A percentile compares a stretch with the other conserved stretches of the same genome.
Evolutionary conservation across 2,888 invertebrate species (phyloP).

Genomic region (Scrobipalpa costella): DNA sequence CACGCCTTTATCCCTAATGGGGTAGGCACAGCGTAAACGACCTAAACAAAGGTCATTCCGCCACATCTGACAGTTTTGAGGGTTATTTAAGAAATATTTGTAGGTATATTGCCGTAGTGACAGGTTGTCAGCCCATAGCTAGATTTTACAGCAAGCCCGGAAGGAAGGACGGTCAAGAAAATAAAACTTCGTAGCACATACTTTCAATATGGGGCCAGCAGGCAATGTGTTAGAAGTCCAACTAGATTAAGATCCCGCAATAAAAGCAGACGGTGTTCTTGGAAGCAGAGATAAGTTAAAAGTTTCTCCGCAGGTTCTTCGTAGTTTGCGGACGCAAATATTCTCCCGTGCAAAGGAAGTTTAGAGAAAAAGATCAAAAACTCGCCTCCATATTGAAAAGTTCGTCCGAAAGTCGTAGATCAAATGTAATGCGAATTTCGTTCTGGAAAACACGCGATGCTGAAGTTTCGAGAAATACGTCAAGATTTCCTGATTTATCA

Average conservation of each 20-base stretch:
- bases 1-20: too few species aligned
- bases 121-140: too few species aligned
- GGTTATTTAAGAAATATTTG: too few species aligned
- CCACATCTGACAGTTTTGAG: too few species aligned
- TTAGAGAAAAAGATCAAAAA: constrained; percentile 4
- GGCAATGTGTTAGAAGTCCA: neutral
- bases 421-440: neutral
- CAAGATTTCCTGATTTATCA: neutral
- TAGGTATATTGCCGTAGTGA: too few species aligned
- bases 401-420: constrained; percentile 5
- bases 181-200: too few species aligned
- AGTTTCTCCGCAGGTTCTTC: neutral
- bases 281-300: neutral
- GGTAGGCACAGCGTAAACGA: too few species aligned
- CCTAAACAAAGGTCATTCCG: too few species aligned
- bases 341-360: neutral
- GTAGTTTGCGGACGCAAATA: constrained; percentile 6
- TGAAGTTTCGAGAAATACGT: neutral
- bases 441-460: neutral
- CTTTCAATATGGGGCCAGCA: neutral
- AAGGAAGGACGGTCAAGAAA: too few species aligned
- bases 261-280: neutral
- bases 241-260: neutral
- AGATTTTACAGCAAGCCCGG: too few species aligned
- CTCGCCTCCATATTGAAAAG: constrained; percentile 11